Conservation (phyloP, 1,140 invertebrate genomes). For the Leptopilina boulardi region DNA sequence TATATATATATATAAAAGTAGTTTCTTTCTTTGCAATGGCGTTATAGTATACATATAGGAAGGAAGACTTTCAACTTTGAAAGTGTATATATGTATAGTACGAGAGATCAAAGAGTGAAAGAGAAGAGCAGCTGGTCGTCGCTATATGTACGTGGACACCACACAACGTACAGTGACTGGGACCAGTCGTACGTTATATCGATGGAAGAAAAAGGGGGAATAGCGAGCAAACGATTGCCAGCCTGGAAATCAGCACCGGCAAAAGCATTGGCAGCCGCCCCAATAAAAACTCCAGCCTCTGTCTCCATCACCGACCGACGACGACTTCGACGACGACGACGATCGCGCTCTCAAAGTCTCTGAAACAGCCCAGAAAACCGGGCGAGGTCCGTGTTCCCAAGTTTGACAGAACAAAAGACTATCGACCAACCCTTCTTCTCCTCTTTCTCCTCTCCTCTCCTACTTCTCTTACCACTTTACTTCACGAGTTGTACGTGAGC, state of each 20-base stretch:
- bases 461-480: background rate
- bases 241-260: constrained; percentile 46
- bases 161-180: constrained; percentile 47
- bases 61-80: constrained; percentile 6
- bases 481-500: background rate
- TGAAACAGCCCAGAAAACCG: constrained; percentile 54
- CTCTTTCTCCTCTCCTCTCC: constrained; percentile 48
- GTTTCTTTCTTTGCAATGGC: constrained; percentile 5
- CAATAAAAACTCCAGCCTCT: constrained; percentile 54
- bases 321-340: background rate
- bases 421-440: constrained; percentile 65
- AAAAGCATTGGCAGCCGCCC: constrained; percentile 52
- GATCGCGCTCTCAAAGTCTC: background rate
- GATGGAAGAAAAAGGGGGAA: constrained; percentile 45
- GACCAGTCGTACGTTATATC: constrained; percentile 51
- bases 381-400: constrained; percentile 66
- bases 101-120: constrained; percentile 9
- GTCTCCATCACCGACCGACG: constrained; percentile 32
- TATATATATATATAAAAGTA: background rate
- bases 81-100: background rate
- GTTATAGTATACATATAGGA: background rate
- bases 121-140: constrained; percentile 38
- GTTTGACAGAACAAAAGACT: constrained; percentile 76
- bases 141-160: constrained; percentile 35
- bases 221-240: constrained; percentile 46